Evolutionary conservation across 2,888 invertebrate genomes (phyloP), one percentile per base, ranked within the genome.

Genomic region (Heteromurus nitidus): DNA sequence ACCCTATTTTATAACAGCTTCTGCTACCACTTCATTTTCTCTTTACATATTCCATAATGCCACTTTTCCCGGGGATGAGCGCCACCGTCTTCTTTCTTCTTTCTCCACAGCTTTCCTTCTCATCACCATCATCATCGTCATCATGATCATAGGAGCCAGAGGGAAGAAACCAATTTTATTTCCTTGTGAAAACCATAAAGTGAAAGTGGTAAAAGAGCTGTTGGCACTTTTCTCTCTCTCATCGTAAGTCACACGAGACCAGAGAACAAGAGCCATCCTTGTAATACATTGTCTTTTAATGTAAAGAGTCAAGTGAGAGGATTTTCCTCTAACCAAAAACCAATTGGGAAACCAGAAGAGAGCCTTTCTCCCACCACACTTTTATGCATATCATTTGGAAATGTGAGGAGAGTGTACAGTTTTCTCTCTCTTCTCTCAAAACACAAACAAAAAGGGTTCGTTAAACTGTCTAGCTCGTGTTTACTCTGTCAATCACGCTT

Each of bases 121-220:
- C 69, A 69, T 77, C 76, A 75, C 55, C 75, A 42, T 36, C 31
- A n/a, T 60, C 30, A 58, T 68, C 16, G 31, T 77, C 62, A 77
- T 77, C 77, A 77, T 50, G 60, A 13, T n/a, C n/a, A 36, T 5
- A 5, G 7, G 36, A 77, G 77, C 77, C 69, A 36, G 18, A 58
- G 69, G 77, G 68, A 60, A 69, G 62, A 77, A 77, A 77, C 77
- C 77, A 69, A 77, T 77, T 77, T 77, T 77, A 77, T 77, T 77
- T 77, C 77, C 77, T 62, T 69, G 77, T 77, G 77, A 77, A 77
- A 77, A 77, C 77, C 77, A 77, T 77, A 77, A 77, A 77, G 77
- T 47, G 77, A 77, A 77, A 77, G 77, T 77, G 77, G 68, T 77
- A 77, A 77, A 77, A 77, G 77, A 68, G 77, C 69, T 77, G 77